Percentiles rank a stretch among this genome's conserved stretches.
Conservation (phyloP, 1,140 invertebrate species). For the Pararge aegeria region DNA sequence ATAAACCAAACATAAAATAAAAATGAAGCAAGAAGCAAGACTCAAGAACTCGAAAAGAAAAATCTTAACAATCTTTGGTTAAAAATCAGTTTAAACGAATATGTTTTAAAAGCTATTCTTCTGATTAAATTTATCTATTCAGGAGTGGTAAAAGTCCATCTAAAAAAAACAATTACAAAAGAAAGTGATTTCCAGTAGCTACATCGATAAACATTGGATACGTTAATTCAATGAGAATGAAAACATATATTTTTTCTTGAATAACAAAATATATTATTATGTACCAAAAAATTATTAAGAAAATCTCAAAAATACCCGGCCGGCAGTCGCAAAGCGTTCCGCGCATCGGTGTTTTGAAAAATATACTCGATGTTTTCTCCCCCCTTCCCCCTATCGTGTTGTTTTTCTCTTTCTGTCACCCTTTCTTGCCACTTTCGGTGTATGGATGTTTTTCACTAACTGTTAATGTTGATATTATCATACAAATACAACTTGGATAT, state of each 20-base stretch:
- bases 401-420: constrained; percentile 74
- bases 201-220: no score
- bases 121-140: no score
- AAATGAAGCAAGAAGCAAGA: no score
- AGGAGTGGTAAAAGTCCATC: no score
- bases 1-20: no score
- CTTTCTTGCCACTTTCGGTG: constrained; percentile 76
- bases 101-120: no score
- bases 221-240: no score
- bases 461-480: constrained; percentile 72
- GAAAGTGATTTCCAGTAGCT: no score
- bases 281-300: constrained; percentile 12
- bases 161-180: no score
- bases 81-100: no score
- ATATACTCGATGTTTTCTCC: constrained; percentile 67
- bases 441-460: constrained; percentile 77
- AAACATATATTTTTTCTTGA: background rate
- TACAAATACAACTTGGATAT: constrained; percentile 4
- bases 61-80: no score
- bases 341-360: constrained; percentile 70
- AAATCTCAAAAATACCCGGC: constrained; percentile 69
- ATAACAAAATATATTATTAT: background rate
- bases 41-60: no score
- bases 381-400: constrained; percentile 65
- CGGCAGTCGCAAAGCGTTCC: constrained; percentile 53